Evolutionary conservation across 2,113 vertebrate species (phyloP), one percentile per base, ranked within the genome.

Genomic region (Lagenorhynchus albirostris): DNA sequence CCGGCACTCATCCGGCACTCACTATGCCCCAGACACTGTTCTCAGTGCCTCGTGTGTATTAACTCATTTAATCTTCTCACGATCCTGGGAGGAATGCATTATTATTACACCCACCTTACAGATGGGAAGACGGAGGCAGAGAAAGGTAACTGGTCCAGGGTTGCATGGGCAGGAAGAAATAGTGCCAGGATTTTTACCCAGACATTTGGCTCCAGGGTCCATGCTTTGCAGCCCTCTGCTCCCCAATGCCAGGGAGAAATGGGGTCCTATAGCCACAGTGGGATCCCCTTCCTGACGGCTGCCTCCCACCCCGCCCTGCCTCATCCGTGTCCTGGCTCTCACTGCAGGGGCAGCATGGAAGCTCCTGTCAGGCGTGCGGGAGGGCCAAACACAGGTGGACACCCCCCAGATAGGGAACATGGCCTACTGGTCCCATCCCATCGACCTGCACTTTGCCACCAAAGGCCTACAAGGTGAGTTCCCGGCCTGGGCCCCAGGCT

Each of bases 361-460:
- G 36, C 99, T 99, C 47, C 98, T 99, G 0, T 99, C 99, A 0
- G 99, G 99, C 3, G 73, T 99, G 10, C 99, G 98, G 88, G 99
- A 99, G 86, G 99, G 99, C 70, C 99, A 99, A 84, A 99, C 99
- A 1, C 99, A 99, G 90, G 99, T 99, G 80, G 99, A 99, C 91
- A 98, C 98, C 25, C 99, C 99, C 1, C 99, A 99, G 67, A 96
- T 95, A 4, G 99, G 99, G 29, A 99, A 99, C 33, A 98, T 98
- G 98, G 99, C 99, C 38, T 99, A 99, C 95, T 99, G 99, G 99
- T 99, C 99, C 67, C 99, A 99, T 92, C 99, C 99, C 12, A 99
- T 99, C 2, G 99, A 99, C 77, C 97, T 99, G 88, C 99, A 99
- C 97, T 99, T 99, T 47, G 98, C 99, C 36, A 99, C 99, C 36